phyloP scores from a whole-genome alignment of 2,113 vertebrate species.

The Pogonocichla stellata region DNA sequence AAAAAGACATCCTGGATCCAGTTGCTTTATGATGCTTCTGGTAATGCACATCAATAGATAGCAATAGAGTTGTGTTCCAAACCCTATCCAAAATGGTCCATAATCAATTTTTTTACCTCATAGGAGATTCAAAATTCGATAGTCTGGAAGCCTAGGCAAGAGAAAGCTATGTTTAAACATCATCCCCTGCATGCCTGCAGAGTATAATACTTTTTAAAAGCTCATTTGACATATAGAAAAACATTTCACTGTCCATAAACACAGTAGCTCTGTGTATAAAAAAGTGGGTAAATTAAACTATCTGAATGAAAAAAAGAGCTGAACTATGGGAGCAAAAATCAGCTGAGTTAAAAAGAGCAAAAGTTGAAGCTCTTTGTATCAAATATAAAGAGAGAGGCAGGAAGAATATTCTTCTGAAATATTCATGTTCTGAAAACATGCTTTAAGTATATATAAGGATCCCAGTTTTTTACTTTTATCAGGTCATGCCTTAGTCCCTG shows the following conservation, averaged over 20 bases:
- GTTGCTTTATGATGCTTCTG: background rate
- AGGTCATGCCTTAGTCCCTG: slow-evolving; percentile 42
- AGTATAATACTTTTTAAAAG: slow-evolving; percentile 66
- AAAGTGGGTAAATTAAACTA: slow-evolving; percentile 47
- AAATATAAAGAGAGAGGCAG: background rate
- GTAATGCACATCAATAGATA: slow-evolving; percentile 4
- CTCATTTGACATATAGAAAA: slow-evolving; percentile 61
- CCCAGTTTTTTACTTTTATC: slow-evolving; percentile 36
- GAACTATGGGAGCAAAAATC: background rate
- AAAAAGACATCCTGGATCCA: background rate
- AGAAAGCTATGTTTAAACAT: slow-evolving; percentile 75
- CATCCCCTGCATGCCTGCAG: slow-evolving; percentile 53
- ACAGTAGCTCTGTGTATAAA: slow-evolving; percentile 56
- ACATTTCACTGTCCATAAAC: slow-evolving; percentile 48
- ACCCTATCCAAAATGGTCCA: slow-evolving; percentile 47
- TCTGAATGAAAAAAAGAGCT: slow-evolving; percentile 60
- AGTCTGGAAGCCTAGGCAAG: slow-evolving; percentile 35
- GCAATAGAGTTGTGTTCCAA: slow-evolving; percentile 26
- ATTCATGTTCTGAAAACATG: slow-evolving; percentile 37
- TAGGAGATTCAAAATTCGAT: slow-evolving; percentile 71
- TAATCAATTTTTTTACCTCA: slow-evolving; percentile 67
- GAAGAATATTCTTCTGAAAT: slow-evolving; percentile 37
- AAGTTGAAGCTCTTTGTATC: background rate
- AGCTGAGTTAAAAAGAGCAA: slow-evolving; percentile 25
- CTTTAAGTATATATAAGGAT: background rate